Evolutionary conservation across 2,797 vertebrate species (phyloP), one percentile per base, ranked within the genome.

Genomic region (Oreochromis mossambicus): DNA sequence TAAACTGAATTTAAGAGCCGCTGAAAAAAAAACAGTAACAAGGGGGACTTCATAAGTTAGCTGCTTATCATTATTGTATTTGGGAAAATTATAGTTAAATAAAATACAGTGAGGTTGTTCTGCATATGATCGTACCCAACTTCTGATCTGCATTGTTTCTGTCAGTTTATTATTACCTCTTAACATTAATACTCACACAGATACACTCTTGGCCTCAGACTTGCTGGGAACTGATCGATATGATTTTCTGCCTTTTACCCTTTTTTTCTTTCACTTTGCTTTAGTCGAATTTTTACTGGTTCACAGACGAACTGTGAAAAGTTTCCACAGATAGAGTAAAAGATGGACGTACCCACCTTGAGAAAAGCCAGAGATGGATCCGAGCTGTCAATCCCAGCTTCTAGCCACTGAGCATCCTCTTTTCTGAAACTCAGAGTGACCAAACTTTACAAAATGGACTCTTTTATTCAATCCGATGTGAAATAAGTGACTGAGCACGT

Each of bases 261-360:
- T n/a, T 36, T 36, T 63, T n/a, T 36, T 26, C 21, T 21, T 70
- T 43, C 38, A 43, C 21, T 70, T 70, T 70, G 38, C 13, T 26
- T 7, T 26, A 43, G 13, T 68, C 0, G 0, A 2, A 43, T 43
- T 1, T 24, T 41, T 24, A 43, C 61, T 3, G 61, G 11, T 21
- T 38, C 4, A 66, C 7, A 66, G 34, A 66, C 1, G 14, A 66
- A 66, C n/a, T 38, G 21, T 55, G 36, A 3, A 66, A 38, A 24
- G n/a, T 15, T 24, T 24, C 36, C n/a, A 43, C 12, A 15, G n/a
- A 24, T 15, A 24, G 13, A 26, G 21, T 70, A 43, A 70, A 70
- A 10, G n/a, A 24, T 68, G 63, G 36, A 15, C 8, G 1, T 41
- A 68, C 12, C 36, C 19, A 36, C 58, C 58, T 0, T 7, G 7